Conservation (phyloP, 2,797 vertebrate genomes). For the Gadopsis marmoratus region DNA sequence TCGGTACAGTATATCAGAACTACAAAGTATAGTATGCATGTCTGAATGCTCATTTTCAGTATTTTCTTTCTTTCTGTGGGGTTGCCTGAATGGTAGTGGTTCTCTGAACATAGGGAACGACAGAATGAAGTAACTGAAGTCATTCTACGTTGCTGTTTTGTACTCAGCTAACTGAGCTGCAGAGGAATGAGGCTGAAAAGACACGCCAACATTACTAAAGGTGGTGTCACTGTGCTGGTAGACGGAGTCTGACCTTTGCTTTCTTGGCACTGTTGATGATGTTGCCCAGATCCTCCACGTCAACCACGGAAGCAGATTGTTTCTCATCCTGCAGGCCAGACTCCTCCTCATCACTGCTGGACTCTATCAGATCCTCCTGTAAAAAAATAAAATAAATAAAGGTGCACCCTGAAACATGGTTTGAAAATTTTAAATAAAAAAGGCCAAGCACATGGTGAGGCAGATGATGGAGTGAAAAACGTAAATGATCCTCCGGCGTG, state of each 20-base stretch:
- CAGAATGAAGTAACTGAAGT: too few species aligned
- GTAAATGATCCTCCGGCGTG: background rate
- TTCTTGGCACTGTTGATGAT: conserved; percentile 87
- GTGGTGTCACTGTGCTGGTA: background rate
- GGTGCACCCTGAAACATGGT: accelerated
- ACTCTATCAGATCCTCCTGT: conserved; percentile 86
- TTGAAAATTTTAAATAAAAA: background rate
- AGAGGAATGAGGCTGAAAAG: background rate
- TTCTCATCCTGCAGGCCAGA: conserved; percentile 67
- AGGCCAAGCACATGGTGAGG: background rate
- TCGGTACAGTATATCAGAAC: background rate
- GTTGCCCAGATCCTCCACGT: conserved; percentile 92
- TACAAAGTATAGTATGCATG: background rate
- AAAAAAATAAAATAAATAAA: background rate
- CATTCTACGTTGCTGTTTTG: background rate
- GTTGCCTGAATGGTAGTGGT: background rate
- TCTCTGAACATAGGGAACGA: background rate
- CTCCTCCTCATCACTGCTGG: conserved; percentile 90
- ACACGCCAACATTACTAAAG: background rate
- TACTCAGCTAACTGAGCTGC: background rate
- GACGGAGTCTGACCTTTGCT: conserved; percentile 86
- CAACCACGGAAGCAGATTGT: conserved; percentile 79
- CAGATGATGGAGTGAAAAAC: background rate
- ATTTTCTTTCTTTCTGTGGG: background rate
- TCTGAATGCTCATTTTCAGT: background rate